phyloP scores from a whole-genome alignment of 1,140 invertebrate species.

The Aplysia californica region DNA sequence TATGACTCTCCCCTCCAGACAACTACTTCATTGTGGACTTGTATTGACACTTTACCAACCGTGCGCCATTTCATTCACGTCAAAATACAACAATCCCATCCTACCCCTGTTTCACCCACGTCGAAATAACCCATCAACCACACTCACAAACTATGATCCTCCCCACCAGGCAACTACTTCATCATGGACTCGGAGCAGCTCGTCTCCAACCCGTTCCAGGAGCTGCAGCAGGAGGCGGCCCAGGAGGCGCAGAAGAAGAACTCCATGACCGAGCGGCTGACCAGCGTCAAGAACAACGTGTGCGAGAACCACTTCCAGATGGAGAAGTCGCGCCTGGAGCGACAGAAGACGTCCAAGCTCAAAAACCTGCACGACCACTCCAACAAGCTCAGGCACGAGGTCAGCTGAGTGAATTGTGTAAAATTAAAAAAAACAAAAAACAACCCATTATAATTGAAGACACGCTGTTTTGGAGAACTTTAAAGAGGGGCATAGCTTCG shows the following conservation, averaged over 20 bases:
- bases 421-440: no score
- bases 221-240: slow-evolving; percentile 49
- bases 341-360: slow-evolving; percentile 42
- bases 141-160: no score
- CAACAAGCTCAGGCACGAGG: slow-evolving; percentile 54
- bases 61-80: no score
- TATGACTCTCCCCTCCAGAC: no score
- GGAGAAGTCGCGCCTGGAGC: slow-evolving; percentile 40
- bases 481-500: no score
- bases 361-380: slow-evolving; percentile 49
- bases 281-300: slow-evolving; percentile 57
- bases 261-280: slow-evolving; percentile 51
- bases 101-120: no score
- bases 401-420: slow-evolving; percentile 8
- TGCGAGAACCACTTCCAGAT: slow-evolving; percentile 56
- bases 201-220: slow-evolving; percentile 53
- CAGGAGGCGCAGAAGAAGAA: slow-evolving; percentile 39
- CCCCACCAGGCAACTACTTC: slow-evolving; percentile 63
- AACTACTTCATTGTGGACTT: no score
- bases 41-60: no score
- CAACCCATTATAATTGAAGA: no score
- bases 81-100: no score
- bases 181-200: slow-evolving; percentile 63
- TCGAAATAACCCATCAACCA: no score
- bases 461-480: no score